Conservation (phyloP, 2,113 vertebrate species). For the Bubo blakistoni region DNA sequence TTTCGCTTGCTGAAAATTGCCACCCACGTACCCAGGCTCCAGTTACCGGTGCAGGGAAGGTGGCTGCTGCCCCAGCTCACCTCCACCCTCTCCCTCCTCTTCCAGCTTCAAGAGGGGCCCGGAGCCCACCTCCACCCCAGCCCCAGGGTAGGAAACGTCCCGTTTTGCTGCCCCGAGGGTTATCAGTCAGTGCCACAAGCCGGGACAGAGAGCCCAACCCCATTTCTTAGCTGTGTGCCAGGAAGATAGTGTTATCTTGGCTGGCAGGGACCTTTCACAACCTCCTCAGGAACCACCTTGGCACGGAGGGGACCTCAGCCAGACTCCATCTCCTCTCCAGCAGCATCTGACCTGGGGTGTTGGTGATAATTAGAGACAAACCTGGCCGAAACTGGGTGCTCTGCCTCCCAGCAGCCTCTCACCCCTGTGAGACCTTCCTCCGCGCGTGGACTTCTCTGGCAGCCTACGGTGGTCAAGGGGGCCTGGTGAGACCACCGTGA, state of each 20-base stretch:
- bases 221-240: too few species aligned
- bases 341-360: not conserved
- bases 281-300: not conserved
- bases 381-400: accelerated
- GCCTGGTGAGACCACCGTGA: not conserved
- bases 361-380: not conserved
- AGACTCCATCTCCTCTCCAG: not conserved
- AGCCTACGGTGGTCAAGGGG: not conserved
- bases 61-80: not conserved
- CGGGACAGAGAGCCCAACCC: not conserved
- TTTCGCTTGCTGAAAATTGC: not conserved
- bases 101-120: not conserved
- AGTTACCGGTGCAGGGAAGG: not conserved
- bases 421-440: accelerated
- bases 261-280: not conserved
- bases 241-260: accelerated
- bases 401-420: not conserved
- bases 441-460: not conserved
- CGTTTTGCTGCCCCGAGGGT: accelerated
- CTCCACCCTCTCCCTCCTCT: not conserved
- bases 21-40: not conserved
- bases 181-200: accelerated
- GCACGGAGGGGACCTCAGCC: not conserved
- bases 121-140: not conserved
- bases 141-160: not conserved